Evolutionary conservation across 2,888 invertebrate species (phyloP).

Genomic region (Rhagium mordax): DNA sequence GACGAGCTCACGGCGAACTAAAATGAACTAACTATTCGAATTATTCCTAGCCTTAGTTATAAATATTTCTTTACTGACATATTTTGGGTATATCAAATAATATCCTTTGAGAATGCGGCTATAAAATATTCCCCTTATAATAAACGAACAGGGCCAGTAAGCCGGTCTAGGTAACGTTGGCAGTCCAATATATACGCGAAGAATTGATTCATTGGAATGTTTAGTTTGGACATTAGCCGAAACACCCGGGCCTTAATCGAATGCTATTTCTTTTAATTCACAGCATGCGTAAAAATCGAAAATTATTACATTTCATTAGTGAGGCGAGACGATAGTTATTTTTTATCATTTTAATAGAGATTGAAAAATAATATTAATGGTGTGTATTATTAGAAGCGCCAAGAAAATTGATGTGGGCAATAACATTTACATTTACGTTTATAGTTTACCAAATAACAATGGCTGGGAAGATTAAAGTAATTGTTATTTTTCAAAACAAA

Average conservation of each 20-base stretch:
- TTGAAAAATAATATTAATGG: not conserved
- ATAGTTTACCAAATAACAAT: not conserved
- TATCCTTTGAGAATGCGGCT: no score
- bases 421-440: not conserved
- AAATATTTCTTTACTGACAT: no score
- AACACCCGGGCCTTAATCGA: constrained; percentile 11
- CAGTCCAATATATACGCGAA: not conserved
- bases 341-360: not conserved
- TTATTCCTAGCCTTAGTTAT: no score
- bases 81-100: no score
- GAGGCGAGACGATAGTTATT: not conserved
- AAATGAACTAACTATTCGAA: no score
- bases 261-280: constrained; percentile 17
- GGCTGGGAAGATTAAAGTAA: not conserved
- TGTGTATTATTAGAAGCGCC: not conserved
- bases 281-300: not conserved
- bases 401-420: not conserved
- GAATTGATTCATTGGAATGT: constrained; percentile 20
- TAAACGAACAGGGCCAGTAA: not conserved
- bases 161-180: not conserved
- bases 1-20: no score
- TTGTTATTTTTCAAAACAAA: no score
- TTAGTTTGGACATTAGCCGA: constrained; percentile 16
- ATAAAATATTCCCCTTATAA: not conserved
- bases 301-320: constrained; percentile 22